Conservation (phyloP, 2,113 vertebrate genomes). For the Tenebrosternarchus preto region DNA sequence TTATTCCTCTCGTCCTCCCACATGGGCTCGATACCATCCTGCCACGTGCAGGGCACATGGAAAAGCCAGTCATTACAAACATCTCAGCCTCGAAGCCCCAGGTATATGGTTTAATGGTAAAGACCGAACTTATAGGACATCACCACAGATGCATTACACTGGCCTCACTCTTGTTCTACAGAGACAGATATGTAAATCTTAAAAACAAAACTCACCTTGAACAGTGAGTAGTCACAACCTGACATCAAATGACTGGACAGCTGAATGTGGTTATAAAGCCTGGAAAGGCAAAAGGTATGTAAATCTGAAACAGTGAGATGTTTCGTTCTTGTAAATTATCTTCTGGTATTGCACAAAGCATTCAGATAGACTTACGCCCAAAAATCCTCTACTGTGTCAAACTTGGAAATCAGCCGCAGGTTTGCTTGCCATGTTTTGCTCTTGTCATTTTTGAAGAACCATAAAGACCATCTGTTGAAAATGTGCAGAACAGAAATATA, state of each 20-base stretch:
- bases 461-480: constrained; percentile 91
- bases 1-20: constrained; percentile 99
- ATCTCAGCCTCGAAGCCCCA: no score
- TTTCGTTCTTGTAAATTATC: neutral
- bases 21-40: constrained; percentile 98
- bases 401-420: constrained; percentile 96
- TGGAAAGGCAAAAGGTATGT: constrained; percentile 62
- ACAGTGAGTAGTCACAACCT: constrained; percentile 97
- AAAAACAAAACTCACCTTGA: constrained; percentile 82
- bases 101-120: neutral
- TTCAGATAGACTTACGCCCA: constrained; percentile 90
- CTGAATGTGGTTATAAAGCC: constrained; percentile 98
- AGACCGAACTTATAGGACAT: neutral
- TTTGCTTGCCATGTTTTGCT: constrained; percentile 99
- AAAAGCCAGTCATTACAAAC: neutral
- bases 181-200: neutral
- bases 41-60: constrained; percentile 9
- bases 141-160: neutral
- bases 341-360: neutral
- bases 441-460: constrained; percentile 99
- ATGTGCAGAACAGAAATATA: constrained; percentile 32
- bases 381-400: constrained; percentile 99
- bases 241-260: constrained; percentile 98
- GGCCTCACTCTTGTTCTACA: neutral
- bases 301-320: neutral